Conservation (phyloP, 2,888 invertebrate species). For the Phoenoteleia sp. region DNA sequence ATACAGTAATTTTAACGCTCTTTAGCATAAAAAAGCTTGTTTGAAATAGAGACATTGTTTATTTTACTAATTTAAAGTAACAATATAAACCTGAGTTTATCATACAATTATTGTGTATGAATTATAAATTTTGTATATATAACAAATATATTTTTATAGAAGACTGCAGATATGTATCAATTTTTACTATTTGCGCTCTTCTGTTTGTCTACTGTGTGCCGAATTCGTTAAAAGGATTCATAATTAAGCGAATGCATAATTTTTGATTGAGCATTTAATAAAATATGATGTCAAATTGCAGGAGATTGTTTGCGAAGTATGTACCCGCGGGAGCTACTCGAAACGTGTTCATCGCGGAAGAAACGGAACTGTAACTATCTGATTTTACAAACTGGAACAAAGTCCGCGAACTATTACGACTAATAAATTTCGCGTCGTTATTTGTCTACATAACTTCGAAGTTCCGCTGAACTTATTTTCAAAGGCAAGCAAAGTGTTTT, state of each 20-base stretch:
- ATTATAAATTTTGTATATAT: no score
- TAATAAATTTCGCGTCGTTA: slow-evolving; percentile 51
- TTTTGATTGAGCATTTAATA: neutral
- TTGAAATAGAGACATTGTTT: no score
- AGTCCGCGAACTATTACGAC: slow-evolving; percentile 52
- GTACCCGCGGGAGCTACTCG: neutral
- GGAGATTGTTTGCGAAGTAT: slow-evolving; percentile 14
- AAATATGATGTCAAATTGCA: slow-evolving; percentile 2
- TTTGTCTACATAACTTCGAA: slow-evolving; percentile 53
- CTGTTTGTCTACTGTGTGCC: no score
- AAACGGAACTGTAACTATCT: slow-evolving; percentile 33
- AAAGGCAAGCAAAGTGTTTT: slow-evolving; percentile 54
- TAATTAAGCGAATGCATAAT: neutral
- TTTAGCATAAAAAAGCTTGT: no score
- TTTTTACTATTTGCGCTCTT: no score
- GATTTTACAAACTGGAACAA: slow-evolving; percentile 57
- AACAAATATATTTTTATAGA: no score
- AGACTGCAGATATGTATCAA: no score
- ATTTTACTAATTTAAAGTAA: no score
- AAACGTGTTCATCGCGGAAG: slow-evolving; percentile 27
- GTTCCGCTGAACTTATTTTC: slow-evolving; percentile 46
- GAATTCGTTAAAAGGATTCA: no score
- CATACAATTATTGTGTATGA: no score
- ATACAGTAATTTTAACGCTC: no score
- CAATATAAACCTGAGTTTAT: no score